Conservation (phyloP, 2,797 vertebrate genomes). For the Mormyrops attenuatus region DNA sequence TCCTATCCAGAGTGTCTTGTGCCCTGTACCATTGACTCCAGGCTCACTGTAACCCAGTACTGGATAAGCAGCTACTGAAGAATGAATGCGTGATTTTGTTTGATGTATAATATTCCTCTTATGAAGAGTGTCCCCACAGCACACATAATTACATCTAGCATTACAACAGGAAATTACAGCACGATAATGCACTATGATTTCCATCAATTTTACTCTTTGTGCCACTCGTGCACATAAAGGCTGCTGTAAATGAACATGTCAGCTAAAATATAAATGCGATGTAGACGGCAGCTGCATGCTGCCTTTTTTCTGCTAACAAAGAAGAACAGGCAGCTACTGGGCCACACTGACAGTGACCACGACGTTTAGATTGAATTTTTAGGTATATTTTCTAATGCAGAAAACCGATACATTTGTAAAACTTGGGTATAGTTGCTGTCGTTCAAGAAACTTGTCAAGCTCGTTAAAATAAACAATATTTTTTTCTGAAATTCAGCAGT, state of each 20-base stretch:
- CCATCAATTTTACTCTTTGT: not conserved
- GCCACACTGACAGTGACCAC: not conserved
- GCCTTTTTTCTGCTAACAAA: not conserved
- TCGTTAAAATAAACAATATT: not conserved
- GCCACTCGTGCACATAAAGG: not conserved
- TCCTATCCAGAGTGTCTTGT: not conserved
- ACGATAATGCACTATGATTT: not conserved
- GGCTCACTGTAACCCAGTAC: not conserved
- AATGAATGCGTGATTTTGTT: not conserved
- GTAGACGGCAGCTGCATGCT: not conserved
- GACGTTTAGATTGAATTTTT: not conserved
- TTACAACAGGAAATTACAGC: not conserved
- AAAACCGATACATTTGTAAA: not conserved
- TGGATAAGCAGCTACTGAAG: not conserved
- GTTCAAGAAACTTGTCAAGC: not conserved
- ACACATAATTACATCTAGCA: not conserved
- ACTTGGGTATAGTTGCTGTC: not conserved
- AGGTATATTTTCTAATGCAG: not conserved
- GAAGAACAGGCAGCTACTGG: not conserved
- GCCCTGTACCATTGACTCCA: not conserved
- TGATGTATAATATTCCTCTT: not conserved
- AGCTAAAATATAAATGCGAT: not conserved
- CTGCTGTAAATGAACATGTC: not conserved
- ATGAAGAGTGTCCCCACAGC: not conserved
- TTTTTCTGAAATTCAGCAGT: not conserved